phyloP scores from a whole-genome alignment of 2,797 vertebrate genomes.

The Chelmon rostratus region DNA sequence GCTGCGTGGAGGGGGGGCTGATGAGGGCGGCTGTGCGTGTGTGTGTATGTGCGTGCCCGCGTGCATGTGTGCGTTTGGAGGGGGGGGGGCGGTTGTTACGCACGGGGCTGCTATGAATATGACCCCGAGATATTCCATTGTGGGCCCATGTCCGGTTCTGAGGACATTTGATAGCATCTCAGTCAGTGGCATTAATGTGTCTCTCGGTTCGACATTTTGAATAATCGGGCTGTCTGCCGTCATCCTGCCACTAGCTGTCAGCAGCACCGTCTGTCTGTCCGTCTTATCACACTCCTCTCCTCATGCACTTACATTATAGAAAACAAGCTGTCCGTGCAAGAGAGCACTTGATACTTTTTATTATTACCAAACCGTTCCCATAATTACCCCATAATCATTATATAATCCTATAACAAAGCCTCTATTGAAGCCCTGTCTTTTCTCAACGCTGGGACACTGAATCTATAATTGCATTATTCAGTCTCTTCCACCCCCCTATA shows the following conservation, averaged over 20 bases:
- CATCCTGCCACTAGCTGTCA: constrained; percentile 91
- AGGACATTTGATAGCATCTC: constrained; percentile 90
- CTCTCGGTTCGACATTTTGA: constrained; percentile 91
- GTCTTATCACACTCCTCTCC: constrained; percentile 87
- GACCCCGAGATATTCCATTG: constrained; percentile 73
- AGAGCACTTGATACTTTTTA: constrained; percentile 94
- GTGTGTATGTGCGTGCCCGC: neutral
- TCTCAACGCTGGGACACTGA: constrained; percentile 96
- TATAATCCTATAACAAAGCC: constrained; percentile 99
- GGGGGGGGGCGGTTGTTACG: constrained; percentile 5
- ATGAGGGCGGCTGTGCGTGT: constrained; percentile 17
- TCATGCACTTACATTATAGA: constrained; percentile 88
- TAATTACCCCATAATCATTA: constrained; percentile 99
- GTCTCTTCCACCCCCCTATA: constrained; percentile 85
- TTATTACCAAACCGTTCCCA: constrained; percentile 95
- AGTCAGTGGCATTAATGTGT: constrained; percentile 90
- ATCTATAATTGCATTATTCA: constrained; percentile 98
- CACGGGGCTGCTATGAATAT: constrained; percentile 64
- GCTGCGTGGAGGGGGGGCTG: constrained; percentile 37
- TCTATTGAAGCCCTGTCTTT: constrained; percentile 97
- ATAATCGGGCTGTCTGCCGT: constrained; percentile 92
- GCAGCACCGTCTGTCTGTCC: constrained; percentile 81
- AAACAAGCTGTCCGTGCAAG: constrained; percentile 90
- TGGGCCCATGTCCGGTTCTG: constrained; percentile 88
- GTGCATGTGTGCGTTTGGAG: neutral